These are phyloP conservation scores for mouse (Mus musculus) DNA, from an alignment of 2,113 vertebrate genomes.

Conservation along the genomic window DNA sequence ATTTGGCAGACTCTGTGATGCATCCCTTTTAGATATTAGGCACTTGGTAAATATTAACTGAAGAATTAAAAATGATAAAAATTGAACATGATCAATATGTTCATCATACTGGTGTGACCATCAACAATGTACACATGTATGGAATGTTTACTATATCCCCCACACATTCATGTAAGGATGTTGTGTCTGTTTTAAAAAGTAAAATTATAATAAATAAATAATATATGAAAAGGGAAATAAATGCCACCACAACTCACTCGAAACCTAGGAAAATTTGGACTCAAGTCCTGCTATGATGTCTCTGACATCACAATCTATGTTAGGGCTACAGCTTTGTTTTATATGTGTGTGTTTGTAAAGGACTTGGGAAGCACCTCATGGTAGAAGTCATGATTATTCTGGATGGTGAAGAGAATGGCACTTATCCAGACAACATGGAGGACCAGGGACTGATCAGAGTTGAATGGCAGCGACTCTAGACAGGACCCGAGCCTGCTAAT, in stretches of 20 bases:
- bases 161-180: background rate
- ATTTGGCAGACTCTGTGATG: slow-evolving; percentile 55
- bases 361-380: background rate
- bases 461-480: accelerated
- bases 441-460: accelerated
- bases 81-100: too few relatives aligned
- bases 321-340: slow-evolving; percentile 42
- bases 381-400: background rate
- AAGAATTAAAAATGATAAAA: background rate
- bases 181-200: background rate
- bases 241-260: slow-evolving; percentile 37
- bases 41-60: background rate
- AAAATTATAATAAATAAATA: background rate
- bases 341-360: background rate
- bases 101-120: background rate
- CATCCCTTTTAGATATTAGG: slow-evolving; percentile 63
- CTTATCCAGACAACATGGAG: accelerated
- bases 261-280: slow-evolving; percentile 56
- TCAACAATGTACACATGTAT: background rate
- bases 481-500: accelerated
- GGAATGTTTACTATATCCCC: too few relatives aligned
- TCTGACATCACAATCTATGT: slow-evolving; percentile 69
- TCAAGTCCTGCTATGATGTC: background rate
- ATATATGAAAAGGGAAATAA: background rate
- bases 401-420: accelerated